Evolutionary conservation across 1,140 invertebrate genomes (phyloP).

Genomic region (Lanistes nyassanus): DNA sequence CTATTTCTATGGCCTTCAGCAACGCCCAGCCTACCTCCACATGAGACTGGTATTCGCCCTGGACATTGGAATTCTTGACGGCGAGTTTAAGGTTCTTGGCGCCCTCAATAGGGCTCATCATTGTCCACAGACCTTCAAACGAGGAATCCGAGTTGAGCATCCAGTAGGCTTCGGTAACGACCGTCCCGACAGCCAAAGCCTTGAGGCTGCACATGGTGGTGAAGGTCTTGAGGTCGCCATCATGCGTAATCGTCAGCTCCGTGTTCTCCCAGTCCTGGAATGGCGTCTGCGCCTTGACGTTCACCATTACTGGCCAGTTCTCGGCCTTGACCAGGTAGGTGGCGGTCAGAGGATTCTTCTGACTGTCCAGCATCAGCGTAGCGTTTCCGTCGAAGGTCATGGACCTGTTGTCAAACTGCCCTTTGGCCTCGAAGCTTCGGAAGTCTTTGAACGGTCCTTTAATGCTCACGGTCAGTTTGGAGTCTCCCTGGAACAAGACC

Average conservation of each 20-base stretch:
- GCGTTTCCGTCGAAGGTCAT: constrained; percentile 9
- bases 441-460: constrained; percentile 15
- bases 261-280: constrained; percentile 27
- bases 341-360: background rate
- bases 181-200: constrained; percentile 9
- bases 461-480: constrained; percentile 2
- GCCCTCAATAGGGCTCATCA: constrained; percentile 31
- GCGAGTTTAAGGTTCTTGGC: constrained; percentile 31
- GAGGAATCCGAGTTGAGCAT: constrained; percentile 5
- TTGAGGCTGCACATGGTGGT: constrained; percentile 18
- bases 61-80: constrained; percentile 10
- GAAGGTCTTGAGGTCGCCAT: constrained; percentile 21
- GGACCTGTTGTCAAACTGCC: background rate
- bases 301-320: constrained; percentile 9
- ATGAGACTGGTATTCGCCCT: constrained; percentile 1
- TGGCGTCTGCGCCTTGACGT: constrained; percentile 29
- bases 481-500: background rate
- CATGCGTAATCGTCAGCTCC: constrained; percentile 24
- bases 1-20: constrained; percentile 20
- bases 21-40: constrained; percentile 28
- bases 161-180: constrained; percentile 7
- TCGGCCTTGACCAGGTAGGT: constrained; percentile 17
- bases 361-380: background rate
- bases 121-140: constrained; percentile 24
- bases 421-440: constrained; percentile 3